phyloP scores from a whole-genome alignment of 2,113 vertebrate species.

The Brachyistius frenatus region DNA sequence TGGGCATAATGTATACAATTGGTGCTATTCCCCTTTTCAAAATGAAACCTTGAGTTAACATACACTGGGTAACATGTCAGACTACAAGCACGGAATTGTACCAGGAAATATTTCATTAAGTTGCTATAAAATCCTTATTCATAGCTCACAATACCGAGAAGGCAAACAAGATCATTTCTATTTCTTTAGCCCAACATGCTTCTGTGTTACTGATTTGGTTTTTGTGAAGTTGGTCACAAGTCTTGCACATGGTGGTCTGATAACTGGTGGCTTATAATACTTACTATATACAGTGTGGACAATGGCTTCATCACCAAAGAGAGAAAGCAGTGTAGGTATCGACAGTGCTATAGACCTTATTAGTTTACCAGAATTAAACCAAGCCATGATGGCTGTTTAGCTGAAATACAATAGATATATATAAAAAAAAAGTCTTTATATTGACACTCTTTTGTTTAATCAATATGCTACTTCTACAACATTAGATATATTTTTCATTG shows the following conservation, averaged over 20 bases:
- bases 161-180: constrained; percentile 8
- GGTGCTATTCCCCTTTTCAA: constrained; percentile 24
- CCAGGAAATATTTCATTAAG: constrained; percentile 11
- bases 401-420: too few species aligned
- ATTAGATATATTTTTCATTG: not conserved
- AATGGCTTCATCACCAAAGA: constrained; percentile 53
- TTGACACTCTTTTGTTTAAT: not conserved
- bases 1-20: not conserved
- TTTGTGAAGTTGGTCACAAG: constrained; percentile 39
- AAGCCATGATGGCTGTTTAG: not conserved
- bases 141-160: not conserved
- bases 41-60: constrained; percentile 10
- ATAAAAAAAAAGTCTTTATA: not conserved
- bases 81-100: constrained; percentile 23
- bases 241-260: constrained; percentile 50
- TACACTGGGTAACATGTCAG: constrained; percentile 1
- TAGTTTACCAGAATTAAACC: not conserved
- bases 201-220: constrained; percentile 36
- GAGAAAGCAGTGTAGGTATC: constrained; percentile 60
- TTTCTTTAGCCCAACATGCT: constrained; percentile 28
- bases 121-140: constrained; percentile 1
- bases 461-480: not conserved
- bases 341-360: not conserved
- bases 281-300: constrained; percentile 35
- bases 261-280: constrained; percentile 47